phyloP scores from a whole-genome alignment of 2,113 vertebrate genomes.

The Xenopus laevis region DNA sequence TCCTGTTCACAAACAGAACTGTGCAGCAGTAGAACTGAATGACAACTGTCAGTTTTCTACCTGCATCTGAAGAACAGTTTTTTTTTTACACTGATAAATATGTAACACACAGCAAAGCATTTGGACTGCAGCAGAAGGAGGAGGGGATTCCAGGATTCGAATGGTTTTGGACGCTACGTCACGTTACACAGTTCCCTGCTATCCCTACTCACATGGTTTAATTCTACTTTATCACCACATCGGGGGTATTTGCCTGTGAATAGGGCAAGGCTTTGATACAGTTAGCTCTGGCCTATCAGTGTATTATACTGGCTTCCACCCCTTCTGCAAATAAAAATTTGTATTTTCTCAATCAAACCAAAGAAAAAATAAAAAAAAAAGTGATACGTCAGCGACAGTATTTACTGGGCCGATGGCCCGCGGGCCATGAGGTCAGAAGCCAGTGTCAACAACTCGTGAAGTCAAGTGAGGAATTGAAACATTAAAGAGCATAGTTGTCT shows the following conservation, averaged over 20 bases:
- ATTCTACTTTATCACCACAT: too few relatives aligned
- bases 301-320: constrained; percentile 28
- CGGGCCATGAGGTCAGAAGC: constrained; percentile 50
- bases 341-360: constrained; percentile 53
- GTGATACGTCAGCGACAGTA: constrained; percentile 28
- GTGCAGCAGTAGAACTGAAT: not conserved
- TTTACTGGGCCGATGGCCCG: constrained; percentile 16
- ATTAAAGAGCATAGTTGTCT: constrained; percentile 64
- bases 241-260: too few relatives aligned
- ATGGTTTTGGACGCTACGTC: not conserved
- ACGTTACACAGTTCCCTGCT: constrained; percentile 8
- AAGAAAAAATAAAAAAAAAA: constrained; percentile 36
- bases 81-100: constrained; percentile 34
- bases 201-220: not conserved
- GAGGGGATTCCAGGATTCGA: not conserved
- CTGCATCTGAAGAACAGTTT: not conserved
- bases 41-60: not conserved
- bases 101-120: constrained; percentile 21
- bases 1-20: not conserved
- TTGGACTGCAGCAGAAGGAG: not conserved
- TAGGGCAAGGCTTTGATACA: not conserved
- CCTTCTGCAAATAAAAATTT: constrained; percentile 54
- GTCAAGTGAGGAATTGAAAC: constrained; percentile 54
- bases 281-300: not conserved
- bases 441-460: constrained; percentile 56